Evolutionary conservation across 92 coral and sea anemone species (phyloP), one percentile per base, ranked within the genome.

Genomic region (Porites cylindrica): DNA sequence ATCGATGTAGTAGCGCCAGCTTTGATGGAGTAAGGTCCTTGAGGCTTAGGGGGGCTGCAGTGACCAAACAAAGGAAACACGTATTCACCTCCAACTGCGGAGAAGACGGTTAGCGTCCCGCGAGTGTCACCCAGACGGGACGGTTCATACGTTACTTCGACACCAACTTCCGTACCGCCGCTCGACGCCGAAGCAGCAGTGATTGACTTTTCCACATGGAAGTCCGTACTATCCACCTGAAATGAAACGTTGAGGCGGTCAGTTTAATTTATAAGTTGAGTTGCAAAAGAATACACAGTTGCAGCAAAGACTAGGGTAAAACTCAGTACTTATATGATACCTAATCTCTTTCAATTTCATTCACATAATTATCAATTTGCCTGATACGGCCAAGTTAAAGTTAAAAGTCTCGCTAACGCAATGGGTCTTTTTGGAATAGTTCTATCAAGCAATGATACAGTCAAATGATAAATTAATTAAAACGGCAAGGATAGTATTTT

Each of bases 131-230:
- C 99, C 5, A 97, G 94, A 86, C 98, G 95, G 76, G 88, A 90
- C 47, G 99, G 99, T 70, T 97, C 99, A 69, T 93, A 97, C 59
- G 95, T 97, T 70, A 95, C 99, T 43, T 97, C 99, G 53, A 97
- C 97, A 21, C 97, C 94, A 3, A 97, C 99, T 68, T 97, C 99
- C 56, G 96, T 96, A 9, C 99, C 99, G 65, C 99, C 99, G 91
- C 99, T 97, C 58, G 99, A 96, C 16, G 99, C 99, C n/a, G 99
- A 97, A 75, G 99, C 99, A 59, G 99, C 99, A 1, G 99, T 97
- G 79, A 97, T 95, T 72, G 90, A 90, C 78, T 93, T 96, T 86
- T 97, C 99, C 0, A 97, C 99, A 68, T 97, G 99, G 85, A 97
- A 97, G 85, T 97, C 99, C 10, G 83, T 89, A 93, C 82, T 97